Percentiles rank a stretch among this genome's conserved stretches.
phyloP scores from a whole-genome alignment of 2,797 vertebrate species.

The Peromyscus aztecus region DNA sequence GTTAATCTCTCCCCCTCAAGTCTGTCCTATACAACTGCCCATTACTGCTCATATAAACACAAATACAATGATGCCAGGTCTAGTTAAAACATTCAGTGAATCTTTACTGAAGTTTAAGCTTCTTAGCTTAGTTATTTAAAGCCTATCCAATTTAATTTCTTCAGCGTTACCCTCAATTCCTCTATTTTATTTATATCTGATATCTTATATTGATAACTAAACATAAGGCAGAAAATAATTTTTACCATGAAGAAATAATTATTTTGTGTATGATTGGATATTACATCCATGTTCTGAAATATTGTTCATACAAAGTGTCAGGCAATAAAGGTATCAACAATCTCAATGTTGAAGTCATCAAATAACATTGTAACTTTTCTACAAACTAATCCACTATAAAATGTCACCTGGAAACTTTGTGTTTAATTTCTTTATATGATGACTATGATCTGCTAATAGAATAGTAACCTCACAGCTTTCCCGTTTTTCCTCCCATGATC shows the following conservation, averaged over 20 bases:
- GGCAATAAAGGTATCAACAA: background rate
- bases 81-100: slow-evolving; percentile 39
- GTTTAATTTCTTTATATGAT: slow-evolving; percentile 39
- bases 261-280: slow-evolving; percentile 42
- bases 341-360: background rate
- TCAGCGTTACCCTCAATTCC: slow-evolving; percentile 12
- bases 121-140: slow-evolving; percentile 15
- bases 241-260: background rate
- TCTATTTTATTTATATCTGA: background rate
- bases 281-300: background rate
- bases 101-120: slow-evolving; percentile 31
- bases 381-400: slow-evolving; percentile 26
- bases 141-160: background rate
- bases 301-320: background rate
- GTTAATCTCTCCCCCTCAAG: background rate
- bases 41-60: background rate
- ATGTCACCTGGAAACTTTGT: background rate
- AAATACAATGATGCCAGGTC: background rate
- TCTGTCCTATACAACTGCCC: background rate
- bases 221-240: background rate
- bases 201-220: background rate
- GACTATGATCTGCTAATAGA: slow-evolving; percentile 11
- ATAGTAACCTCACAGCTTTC: background rate
- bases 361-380: slow-evolving; percentile 7
- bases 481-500: background rate